Evolutionary conservation across 2,888 invertebrate species (phyloP), one percentile per base, ranked within the genome.

Genomic region (Drosophila austrosaltans): DNA sequence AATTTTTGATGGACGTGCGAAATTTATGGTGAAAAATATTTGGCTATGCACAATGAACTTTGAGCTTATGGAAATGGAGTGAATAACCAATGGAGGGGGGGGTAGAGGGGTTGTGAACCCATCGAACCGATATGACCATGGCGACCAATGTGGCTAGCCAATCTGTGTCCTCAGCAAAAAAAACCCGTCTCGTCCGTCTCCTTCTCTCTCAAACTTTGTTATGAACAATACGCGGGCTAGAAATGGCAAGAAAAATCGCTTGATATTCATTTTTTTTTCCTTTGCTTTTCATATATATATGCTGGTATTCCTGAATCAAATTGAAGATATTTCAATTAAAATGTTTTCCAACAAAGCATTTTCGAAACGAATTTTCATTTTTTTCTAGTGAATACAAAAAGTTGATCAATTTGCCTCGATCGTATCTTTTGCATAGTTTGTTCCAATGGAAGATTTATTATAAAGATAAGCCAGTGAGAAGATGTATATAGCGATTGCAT

Each of bases 1-100:
- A 86, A 86, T 86, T 86, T 89, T 86, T 90, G 90, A 86, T 86
- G 80, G 90, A 81, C 89, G 90, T 90, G 86, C 86, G 86, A 90
- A 86, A 89, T 89, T 89, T 89, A 90, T 89, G 88, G 90, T 79
- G 82, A 87, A 85, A 88, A 79, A 87, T 86, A 84, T 86, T 90
- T 90, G 82, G 77, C 85, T 90, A 89, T 86, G 79, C 90, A 89
- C 90, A 88, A 88, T 87, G 85, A 87, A 84, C 75, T 76, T 66
- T 58, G 44, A 53, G 62, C 36, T 32, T 62, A 42, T 16, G 53
- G 70, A 28, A 71, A 16, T 40, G 53, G 64, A 6, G 8, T 36
- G 36, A 4, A 36, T 10, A 36, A 8, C 6, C 5, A 32, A 32
- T 32, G 1, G 32, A 5, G 36, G 36, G 10, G 36, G 2, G 10